These are phyloP conservation scores for Pao palembangensis DNA, from an alignment of 2,113 vertebrate genomes.

Conservation along the genomic window DNA sequence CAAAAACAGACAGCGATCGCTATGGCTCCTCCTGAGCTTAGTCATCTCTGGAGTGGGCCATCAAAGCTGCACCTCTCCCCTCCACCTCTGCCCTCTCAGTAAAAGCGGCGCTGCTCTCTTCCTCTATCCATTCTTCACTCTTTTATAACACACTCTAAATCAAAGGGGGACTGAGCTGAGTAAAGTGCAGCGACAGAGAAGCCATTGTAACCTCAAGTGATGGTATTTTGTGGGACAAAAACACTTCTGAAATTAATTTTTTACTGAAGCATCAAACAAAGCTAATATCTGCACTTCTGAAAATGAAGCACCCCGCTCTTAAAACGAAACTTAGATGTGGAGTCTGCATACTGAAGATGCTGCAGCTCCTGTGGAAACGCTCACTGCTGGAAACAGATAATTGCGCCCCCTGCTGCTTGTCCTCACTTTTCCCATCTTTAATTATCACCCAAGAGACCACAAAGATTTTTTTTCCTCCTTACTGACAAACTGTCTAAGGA, in stretches of 20 bases:
- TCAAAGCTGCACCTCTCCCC: slow-evolving; percentile 62
- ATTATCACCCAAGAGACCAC: slow-evolving; percentile 61
- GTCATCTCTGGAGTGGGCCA: slow-evolving; percentile 38
- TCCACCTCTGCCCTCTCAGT: slow-evolving; percentile 51
- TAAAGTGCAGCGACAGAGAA: slow-evolving; percentile 8
- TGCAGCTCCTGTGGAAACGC: slow-evolving; percentile 4
- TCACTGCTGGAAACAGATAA: slow-evolving; percentile 4
- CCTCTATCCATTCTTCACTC: slow-evolving; percentile 45
- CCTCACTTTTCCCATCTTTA: slow-evolving; percentile 40
- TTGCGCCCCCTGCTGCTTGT: slow-evolving; percentile 55
- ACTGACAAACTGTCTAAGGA: slow-evolving; percentile 52
- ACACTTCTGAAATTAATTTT: too few relatives aligned
- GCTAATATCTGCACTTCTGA: too few relatives aligned
- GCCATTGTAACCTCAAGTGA: slow-evolving; percentile 13
- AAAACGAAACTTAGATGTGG: slow-evolving; percentile 1
- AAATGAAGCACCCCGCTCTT: too few relatives aligned
- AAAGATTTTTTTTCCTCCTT: slow-evolving; percentile 12
- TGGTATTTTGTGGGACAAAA: too few relatives aligned
- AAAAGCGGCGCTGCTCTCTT: slow-evolving; percentile 37
- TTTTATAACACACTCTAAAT: slow-evolving; percentile 45
- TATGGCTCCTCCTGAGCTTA: slow-evolving; percentile 26
- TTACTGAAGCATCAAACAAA: too few relatives aligned
- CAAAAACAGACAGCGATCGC: slow-evolving; percentile 41
- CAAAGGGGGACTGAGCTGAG: slow-evolving; percentile 21
- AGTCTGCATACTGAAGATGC: slow-evolving; percentile 11